A percentile compares a stretch with the other conserved stretches of the same genome.
These are phyloP conservation scores for Sarcophaga caerulescens DNA, from an alignment of 2,888 invertebrate species.

Conservation along the genomic window DNA sequence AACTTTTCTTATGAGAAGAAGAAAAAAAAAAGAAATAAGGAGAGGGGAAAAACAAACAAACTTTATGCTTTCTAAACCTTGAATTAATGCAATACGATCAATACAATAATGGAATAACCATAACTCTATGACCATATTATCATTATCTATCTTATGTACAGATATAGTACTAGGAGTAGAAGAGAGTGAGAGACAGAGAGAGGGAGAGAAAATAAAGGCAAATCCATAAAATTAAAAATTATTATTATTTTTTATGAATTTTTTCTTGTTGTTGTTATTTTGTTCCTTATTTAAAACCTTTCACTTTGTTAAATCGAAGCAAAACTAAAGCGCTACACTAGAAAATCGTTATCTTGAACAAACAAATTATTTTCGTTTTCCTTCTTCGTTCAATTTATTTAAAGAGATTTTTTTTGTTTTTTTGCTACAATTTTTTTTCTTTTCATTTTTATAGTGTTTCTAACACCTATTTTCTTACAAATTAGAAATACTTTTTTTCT, in stretches of 20 bases:
- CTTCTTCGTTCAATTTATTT: neutral
- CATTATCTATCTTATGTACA: neutral
- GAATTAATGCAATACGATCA: neutral
- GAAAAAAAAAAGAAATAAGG: neutral
- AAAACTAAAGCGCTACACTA: neutral
- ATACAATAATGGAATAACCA: neutral
- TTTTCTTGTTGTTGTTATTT: slow-evolving; percentile 5
- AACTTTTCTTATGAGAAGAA: neutral
- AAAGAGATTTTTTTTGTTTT: slow-evolving; percentile 7
- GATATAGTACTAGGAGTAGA: neutral
- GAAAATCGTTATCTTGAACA: slow-evolving; percentile 52
- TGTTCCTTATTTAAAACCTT: slow-evolving; percentile 34
- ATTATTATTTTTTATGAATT: slow-evolving; percentile 12
- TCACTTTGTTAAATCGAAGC: slow-evolving; percentile 59
- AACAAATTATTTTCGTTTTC: slow-evolving; percentile 55
- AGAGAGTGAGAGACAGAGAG: too few species aligned
- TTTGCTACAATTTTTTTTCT: neutral
- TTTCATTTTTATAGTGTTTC: slow-evolving; percentile 1
- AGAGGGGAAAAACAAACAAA: too few species aligned
- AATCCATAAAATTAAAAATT: slow-evolving; percentile 37
- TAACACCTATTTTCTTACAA: slow-evolving; percentile 61
- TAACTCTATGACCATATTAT: neutral
- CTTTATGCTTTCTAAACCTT: neutral
- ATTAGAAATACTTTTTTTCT: slow-evolving; percentile 60
- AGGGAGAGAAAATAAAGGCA: neutral